Evolutionary conservation across 2,888 invertebrate species (phyloP).

Genomic region (Unio pictorum): DNA sequence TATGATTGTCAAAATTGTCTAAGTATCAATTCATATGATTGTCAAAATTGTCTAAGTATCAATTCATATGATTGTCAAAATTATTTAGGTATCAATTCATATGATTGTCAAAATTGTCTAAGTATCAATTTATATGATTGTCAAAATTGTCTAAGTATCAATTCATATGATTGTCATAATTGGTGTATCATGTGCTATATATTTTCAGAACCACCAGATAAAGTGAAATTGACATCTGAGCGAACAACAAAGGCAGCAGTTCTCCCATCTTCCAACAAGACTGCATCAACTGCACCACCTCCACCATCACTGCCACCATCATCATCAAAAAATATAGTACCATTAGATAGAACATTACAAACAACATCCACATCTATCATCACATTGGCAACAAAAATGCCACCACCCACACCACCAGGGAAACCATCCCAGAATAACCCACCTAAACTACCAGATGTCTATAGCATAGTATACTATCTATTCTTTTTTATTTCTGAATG

Average conservation of each 20-base stretch:
- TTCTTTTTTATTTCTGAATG: constrained; percentile 25
- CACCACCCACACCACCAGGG: too few relatives aligned
- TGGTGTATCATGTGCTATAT: too few relatives aligned
- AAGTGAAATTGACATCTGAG: constrained; percentile 5
- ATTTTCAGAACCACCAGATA: constrained; percentile 32
- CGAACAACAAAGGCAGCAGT: constrained; percentile 16
- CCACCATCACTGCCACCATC: constrained; percentile 18
- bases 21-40: too few relatives aligned
- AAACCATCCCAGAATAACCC: too few relatives aligned
- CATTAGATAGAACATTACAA: constrained; percentile 15
- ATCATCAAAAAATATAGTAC: constrained; percentile 14
- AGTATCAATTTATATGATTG: too few relatives aligned
- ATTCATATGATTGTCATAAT: too few relatives aligned
- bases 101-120: too few relatives aligned
- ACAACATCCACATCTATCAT: not conserved
- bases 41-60: too few relatives aligned
- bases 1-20: too few relatives aligned
- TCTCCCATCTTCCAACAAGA: constrained; percentile 14
- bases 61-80: too few relatives aligned
- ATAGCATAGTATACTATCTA: constrained; percentile 32
- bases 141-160: too few relatives aligned
- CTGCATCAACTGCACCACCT: constrained; percentile 4
- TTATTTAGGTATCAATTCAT: too few relatives aligned
- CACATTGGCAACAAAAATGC: constrained; percentile 2
- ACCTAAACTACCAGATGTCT: constrained; percentile 11